Evolutionary conservation across 1,140 invertebrate species (phyloP).

Genomic region (Psix sp.): DNA sequence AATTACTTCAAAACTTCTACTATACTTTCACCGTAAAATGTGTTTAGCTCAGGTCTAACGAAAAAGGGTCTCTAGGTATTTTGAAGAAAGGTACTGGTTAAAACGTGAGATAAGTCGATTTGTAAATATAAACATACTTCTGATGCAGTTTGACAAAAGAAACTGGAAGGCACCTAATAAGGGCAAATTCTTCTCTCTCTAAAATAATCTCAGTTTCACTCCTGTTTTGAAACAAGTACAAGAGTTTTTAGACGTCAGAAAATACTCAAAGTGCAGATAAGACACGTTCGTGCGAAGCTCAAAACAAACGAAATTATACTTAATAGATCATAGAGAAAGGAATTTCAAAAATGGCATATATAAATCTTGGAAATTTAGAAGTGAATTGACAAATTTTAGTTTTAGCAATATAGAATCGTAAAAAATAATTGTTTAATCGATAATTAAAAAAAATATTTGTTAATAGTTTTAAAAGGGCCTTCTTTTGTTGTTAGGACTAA

Average conservation of each 20-base stretch:
- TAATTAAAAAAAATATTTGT: no score
- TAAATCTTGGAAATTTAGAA: no score
- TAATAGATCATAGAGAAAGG: no score
- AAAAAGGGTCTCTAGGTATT: slow-evolving; percentile 20
- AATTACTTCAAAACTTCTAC: not conserved
- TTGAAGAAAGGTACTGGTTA: slow-evolving; percentile 14
- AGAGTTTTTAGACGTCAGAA: slow-evolving; percentile 3
- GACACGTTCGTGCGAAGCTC: slow-evolving; percentile 6
- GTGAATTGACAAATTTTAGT: no score
- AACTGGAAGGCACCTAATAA: slow-evolving; percentile 13
- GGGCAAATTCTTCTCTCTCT: slow-evolving; percentile 7
- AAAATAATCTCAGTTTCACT: slow-evolving; percentile 19
- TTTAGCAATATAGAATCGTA: no score
- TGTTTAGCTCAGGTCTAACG: not conserved
- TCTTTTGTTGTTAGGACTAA: no score
- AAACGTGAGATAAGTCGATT: slow-evolving; percentile 38
- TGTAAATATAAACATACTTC: slow-evolving; percentile 25
- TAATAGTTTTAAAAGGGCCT: no score
- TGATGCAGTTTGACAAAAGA: slow-evolving; percentile 2
- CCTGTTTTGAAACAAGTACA: slow-evolving; percentile 11
- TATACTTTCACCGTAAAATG: slow-evolving; percentile 28
- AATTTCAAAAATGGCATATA: no score
- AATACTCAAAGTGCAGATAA: slow-evolving; percentile 10
- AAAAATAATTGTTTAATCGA: no score
- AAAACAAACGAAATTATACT: no score